Percentiles rank a stretch among this genome's conserved stretches.
phyloP scores from a whole-genome alignment of 2,888 invertebrate species.

The Phengaris alcon region DNA sequence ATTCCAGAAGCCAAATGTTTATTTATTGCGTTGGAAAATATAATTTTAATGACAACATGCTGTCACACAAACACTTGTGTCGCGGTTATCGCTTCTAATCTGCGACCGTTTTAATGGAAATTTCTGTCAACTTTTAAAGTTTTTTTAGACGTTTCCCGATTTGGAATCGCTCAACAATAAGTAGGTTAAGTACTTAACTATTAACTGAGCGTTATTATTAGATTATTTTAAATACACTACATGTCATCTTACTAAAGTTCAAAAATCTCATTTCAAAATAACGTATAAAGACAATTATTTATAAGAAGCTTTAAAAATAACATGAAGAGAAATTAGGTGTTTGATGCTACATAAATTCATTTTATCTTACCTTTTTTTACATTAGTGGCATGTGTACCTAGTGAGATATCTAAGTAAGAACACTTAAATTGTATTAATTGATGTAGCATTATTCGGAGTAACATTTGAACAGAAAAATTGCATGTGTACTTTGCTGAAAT shows the following conservation, averaged over 20 bases:
- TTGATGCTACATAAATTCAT: too few species aligned
- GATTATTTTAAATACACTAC: too few species aligned
- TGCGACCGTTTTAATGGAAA: conserved; percentile 30
- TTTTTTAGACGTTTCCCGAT: conserved; percentile 21
- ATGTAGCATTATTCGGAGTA: background rate
- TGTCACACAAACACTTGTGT: conserved; percentile 8
- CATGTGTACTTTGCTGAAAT: background rate
- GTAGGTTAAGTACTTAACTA: background rate
- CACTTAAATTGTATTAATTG: background rate
- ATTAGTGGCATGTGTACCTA: too few species aligned
- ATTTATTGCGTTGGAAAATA: conserved; percentile 20
- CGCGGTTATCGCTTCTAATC: conserved; percentile 31
- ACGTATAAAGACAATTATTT: too few species aligned
- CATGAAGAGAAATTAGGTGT: too few species aligned
- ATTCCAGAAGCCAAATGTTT: conserved; percentile 15
- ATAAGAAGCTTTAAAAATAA: too few species aligned
- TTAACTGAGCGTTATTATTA: too few species aligned
- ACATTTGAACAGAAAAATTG: background rate
- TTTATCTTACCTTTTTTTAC: too few species aligned
- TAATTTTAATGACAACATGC: conserved; percentile 16
- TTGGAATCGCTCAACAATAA: background rate
- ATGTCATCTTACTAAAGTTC: too few species aligned
- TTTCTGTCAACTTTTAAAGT: conserved; percentile 31
- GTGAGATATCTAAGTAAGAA: background rate
- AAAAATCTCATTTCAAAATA: too few species aligned